phyloP scores from a whole-genome alignment of 2,797 vertebrate genomes.

The Enteromius argenteus region DNA sequence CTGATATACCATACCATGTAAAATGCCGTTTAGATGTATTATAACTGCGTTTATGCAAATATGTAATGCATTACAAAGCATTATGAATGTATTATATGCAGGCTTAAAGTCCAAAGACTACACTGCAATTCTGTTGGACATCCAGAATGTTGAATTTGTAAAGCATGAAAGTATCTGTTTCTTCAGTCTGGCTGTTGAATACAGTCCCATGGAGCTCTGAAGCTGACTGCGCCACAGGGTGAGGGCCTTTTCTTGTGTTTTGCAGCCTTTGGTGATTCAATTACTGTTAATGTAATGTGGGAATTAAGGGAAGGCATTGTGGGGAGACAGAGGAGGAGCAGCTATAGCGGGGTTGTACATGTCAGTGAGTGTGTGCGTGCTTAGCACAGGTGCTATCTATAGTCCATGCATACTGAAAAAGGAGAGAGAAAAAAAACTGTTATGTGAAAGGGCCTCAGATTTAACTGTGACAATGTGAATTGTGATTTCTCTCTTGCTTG shows the following conservation, averaged over 20 bases:
- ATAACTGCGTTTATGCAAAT: background rate
- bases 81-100: constrained; percentile 9
- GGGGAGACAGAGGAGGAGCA: constrained; percentile 67
- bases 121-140: background rate
- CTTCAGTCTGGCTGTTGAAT: constrained; percentile 31
- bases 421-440: constrained; percentile 75
- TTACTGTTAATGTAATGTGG: constrained; percentile 68
- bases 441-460: constrained; percentile 83
- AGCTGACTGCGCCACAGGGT: constrained; percentile 57
- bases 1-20: background rate
- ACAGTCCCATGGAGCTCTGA: constrained; percentile 30
- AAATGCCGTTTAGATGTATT: background rate
- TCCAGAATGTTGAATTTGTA: background rate
- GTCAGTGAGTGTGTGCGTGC: constrained; percentile 69
- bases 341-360: constrained; percentile 70
- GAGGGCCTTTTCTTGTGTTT: constrained; percentile 84
- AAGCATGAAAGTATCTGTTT: background rate
- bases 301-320: constrained; percentile 69
- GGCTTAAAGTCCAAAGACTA: background rate
- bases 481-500: constrained; percentile 93
- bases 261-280: constrained; percentile 87
- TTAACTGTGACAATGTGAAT: constrained; percentile 93
- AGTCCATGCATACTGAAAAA: constrained; percentile 74
- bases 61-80: background rate
- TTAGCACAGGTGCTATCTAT: constrained; percentile 83